phyloP scores from a whole-genome alignment of 2,113 vertebrate species.

The Terrapene triunguis region DNA sequence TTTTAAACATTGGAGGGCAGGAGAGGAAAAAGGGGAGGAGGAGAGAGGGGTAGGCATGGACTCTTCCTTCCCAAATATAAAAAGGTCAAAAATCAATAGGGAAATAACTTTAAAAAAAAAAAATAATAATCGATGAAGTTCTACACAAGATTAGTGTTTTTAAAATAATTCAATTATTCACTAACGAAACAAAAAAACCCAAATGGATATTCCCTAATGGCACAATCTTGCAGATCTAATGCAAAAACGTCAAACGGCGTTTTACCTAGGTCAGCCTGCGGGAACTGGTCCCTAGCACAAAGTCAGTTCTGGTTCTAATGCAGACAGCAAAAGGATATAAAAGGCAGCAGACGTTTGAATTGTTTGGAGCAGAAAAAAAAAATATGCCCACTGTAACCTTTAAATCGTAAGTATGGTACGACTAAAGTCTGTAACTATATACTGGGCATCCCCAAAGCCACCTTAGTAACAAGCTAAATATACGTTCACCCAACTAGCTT shows the following conservation, averaged over 20 bases:
- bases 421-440: neutral
- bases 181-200: neutral
- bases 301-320: neutral
- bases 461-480: neutral
- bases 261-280: neutral
- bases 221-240: accelerated
- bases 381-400: neutral
- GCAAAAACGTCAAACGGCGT: accelerated
- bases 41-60: neutral
- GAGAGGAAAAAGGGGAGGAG: too few relatives aligned
- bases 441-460: neutral
- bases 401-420: neutral
- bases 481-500: constrained; percentile 58
- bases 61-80: neutral
- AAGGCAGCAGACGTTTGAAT: neutral
- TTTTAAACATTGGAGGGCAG: neutral
- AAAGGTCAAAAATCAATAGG: constrained; percentile 5
- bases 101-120: neutral
- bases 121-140: neutral
- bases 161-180: neutral
- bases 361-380: neutral
- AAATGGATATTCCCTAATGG: neutral
- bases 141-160: neutral
- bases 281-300: neutral
- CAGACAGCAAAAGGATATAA: neutral